Conservation (phyloP, 2,888 invertebrate genomes). For the Pandemis heparana region DNA sequence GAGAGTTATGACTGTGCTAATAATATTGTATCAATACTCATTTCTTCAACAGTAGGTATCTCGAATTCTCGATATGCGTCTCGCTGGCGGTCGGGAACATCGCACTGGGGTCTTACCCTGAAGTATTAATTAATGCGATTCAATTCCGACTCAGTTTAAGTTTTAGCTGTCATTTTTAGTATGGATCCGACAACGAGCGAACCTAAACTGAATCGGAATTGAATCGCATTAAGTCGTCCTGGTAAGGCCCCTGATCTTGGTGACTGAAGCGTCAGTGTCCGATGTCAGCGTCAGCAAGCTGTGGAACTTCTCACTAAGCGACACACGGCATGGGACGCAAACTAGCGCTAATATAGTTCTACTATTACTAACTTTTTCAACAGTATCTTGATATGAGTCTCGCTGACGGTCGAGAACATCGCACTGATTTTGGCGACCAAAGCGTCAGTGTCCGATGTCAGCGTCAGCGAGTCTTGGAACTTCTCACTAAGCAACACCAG, state of each 20-base stretch:
- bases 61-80: conserved; percentile 93
- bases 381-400: conserved; percentile 94
- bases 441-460: conserved; percentile 89
- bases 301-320: conserved; percentile 44
- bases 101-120: conserved; percentile 82
- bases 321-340: too few species aligned
- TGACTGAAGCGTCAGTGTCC: conserved; percentile 90
- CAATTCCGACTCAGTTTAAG: too few species aligned
- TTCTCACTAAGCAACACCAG: too few species aligned
- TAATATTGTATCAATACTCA: conserved; percentile 80
- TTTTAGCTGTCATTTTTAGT: too few species aligned
- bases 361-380: conserved; percentile 93
- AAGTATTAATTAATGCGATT: too few species aligned
- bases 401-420: conserved; percentile 96
- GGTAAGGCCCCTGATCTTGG: conserved; percentile 87
- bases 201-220: too few species aligned
- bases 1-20: too few species aligned
- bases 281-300: conserved; percentile 81
- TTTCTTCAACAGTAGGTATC: conserved; percentile 95
- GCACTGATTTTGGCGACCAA: conserved; percentile 89
- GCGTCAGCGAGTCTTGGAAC: conserved; percentile 70
- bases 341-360: too few species aligned
- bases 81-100: conserved; percentile 97
- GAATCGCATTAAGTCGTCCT: too few species aligned
- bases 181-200: too few species aligned